Evolutionary conservation across 2,797 vertebrate genomes (phyloP).

Genomic region (Gymnoscopelus microlampas): DNA sequence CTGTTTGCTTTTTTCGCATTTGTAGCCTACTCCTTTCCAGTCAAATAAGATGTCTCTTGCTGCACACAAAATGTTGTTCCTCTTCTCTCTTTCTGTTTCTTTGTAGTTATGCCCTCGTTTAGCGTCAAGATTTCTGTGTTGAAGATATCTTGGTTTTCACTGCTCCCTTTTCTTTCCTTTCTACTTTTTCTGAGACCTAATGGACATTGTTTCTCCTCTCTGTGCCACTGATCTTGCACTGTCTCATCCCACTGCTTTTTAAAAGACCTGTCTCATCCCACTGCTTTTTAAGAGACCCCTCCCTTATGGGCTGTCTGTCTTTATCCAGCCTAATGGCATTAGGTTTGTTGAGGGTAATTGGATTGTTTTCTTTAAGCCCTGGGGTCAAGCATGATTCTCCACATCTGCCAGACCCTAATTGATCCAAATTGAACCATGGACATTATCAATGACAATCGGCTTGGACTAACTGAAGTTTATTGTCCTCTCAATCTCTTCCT

Average conservation of each 20-base stretch:
- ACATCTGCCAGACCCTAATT: constrained; percentile 82
- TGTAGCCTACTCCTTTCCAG: constrained; percentile 15
- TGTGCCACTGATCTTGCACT: constrained; percentile 28
- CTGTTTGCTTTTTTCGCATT: constrained; percentile 6
- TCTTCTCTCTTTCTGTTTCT: constrained; percentile 25
- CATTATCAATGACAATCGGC: constrained; percentile 83
- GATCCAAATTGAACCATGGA: constrained; percentile 88
- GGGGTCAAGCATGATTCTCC: constrained; percentile 82
- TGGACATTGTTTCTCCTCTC: constrained; percentile 41
- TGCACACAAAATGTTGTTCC: constrained; percentile 20
- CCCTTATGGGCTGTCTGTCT: constrained; percentile 69
- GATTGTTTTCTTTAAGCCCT: constrained; percentile 85
- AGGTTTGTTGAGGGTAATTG: constrained; percentile 88
- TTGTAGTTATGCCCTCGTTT: constrained; percentile 9
- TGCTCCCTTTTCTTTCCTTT: constrained; percentile 26
- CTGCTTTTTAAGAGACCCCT: constrained; percentile 86
- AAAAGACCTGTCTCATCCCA: constrained; percentile 20
- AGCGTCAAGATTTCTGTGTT: constrained; percentile 12
- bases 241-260: not conserved
- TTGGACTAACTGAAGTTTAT: constrained; percentile 65
- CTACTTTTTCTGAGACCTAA: constrained; percentile 17
- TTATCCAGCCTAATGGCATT: constrained; percentile 88
- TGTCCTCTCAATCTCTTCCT: constrained; percentile 38
- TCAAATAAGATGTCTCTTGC: constrained; percentile 15
- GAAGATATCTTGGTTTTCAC: constrained; percentile 4